phyloP scores from a whole-genome alignment of 2,113 vertebrate genomes.

The Panthera leo region DNA sequence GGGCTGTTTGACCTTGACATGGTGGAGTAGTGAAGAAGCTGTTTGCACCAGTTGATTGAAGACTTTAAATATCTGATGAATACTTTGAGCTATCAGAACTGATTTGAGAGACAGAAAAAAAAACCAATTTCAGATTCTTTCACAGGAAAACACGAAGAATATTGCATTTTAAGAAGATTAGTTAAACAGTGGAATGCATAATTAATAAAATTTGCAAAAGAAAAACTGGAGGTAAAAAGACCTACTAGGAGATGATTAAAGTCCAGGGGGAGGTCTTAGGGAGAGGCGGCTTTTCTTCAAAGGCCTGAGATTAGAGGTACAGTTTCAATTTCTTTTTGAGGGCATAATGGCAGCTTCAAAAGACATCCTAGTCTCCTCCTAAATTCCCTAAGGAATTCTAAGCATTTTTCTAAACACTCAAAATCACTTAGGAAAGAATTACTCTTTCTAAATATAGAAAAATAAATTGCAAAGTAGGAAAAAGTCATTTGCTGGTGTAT shows the following conservation, averaged over 20 bases:
- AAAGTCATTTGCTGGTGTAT: not conserved
- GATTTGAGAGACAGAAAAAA: conserved; percentile 17
- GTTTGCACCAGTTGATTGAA: conserved; percentile 13
- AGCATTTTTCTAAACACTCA: conserved; percentile 65
- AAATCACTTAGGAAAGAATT: conserved; percentile 53
- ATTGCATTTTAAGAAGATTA: conserved; percentile 57
- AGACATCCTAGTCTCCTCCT: conserved; percentile 40
- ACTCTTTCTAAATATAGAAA: conserved; percentile 41
- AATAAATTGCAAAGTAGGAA: conserved; percentile 41
- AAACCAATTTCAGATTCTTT: conserved; percentile 18
- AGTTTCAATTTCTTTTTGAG: conserved; percentile 60
- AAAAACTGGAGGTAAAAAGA: conserved; percentile 21
- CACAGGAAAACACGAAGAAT: conserved; percentile 49
- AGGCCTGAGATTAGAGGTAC: conserved; percentile 63
- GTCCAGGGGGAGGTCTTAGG: conserved; percentile 51
- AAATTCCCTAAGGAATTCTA: conserved; percentile 72
- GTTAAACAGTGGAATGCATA: conserved; percentile 37
- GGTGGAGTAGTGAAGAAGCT: not conserved
- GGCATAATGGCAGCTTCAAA: conserved; percentile 69
- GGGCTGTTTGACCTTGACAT: not conserved
- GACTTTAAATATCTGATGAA: not conserved
- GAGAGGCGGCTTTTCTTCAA: conserved; percentile 65
- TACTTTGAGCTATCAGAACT: not conserved
- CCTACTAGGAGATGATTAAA: conserved; percentile 56
- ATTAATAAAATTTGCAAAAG: conserved; percentile 51